Evolutionary conservation across 2,888 invertebrate species (phyloP), one percentile per base, ranked within the genome.

Genomic region (Helicoverpa assulta): DNA sequence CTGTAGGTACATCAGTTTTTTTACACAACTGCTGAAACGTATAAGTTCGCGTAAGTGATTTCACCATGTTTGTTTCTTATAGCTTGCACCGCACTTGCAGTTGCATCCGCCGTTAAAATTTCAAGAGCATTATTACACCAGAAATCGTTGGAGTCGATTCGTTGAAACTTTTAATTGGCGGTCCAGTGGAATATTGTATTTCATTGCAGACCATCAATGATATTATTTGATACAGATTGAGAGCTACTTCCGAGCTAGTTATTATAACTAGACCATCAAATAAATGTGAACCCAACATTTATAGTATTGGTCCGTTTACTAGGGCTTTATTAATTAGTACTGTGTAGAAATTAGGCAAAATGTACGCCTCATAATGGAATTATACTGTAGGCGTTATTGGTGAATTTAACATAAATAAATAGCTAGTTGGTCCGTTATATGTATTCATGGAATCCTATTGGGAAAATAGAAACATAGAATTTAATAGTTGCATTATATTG

Each of bases 141-240:
- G 88, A 83, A 89, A 88, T 88, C 82, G 89, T 80, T 85, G 86
- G 85, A 88, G 85, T 87, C 86, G 87, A 90, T 87, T 86, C 86
- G 82, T 73, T 82, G 83, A 83, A 95, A 95, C 93, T 95, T 95
- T 94, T 95, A 95, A 95, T 95, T 95, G 94, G 94, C 90, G 85
- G 88, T 84, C 85, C 86, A 85, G 85, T 79, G 81, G 87, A 89
- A 90, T 91, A 90, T 88, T 90, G 90, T 90, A 91, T 89, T 88
- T 86, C 89, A 90, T 87, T 88, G 87, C 84, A 82, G 77, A 89
- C 85, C 85, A 86, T 87, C 87, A 89, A 85, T 87, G 88, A 88
- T 89, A 88, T 85, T 86, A 87, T 85, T 88, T 84, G 83, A 83
- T 80, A 89, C 84, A 83, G 73, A 76, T 83, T 82, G 82, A 84